phyloP scores from a whole-genome alignment of 2,113 vertebrate species.

The Aspiorhynchus laticeps region DNA sequence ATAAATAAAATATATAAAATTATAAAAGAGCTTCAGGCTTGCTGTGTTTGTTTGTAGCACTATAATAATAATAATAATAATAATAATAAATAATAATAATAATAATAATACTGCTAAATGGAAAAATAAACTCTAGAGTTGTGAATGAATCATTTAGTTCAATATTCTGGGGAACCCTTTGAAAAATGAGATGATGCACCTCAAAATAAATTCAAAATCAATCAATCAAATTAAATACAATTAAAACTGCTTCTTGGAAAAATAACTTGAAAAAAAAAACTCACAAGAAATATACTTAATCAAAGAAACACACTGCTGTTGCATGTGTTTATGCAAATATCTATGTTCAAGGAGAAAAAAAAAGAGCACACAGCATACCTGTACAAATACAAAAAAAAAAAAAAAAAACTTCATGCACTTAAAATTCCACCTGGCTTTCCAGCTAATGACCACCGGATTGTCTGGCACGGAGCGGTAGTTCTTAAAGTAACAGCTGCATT shows the following conservation, averaged over 20 bases:
- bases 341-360: not conserved
- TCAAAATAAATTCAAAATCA: not conserved
- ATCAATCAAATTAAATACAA: too few relatives aligned
- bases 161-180: not conserved
- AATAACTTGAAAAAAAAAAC: too few relatives aligned
- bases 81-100: too few relatives aligned
- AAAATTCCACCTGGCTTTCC: not conserved
- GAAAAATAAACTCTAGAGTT: not conserved
- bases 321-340: not conserved
- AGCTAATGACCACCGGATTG: not conserved
- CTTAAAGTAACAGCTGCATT: not conserved
- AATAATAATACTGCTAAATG: too few relatives aligned
- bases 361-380: not conserved
- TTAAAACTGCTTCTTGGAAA: too few relatives aligned
- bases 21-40: not conserved
- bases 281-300: too few relatives aligned
- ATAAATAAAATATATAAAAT: not conserved
- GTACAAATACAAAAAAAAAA: not conserved
- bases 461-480: not conserved
- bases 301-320: too few relatives aligned
- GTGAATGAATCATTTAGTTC: not conserved
- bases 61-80: too few relatives aligned
- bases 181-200: not conserved
- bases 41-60: too few relatives aligned
- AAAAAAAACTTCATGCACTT: not conserved